Evolutionary conservation across 2,797 vertebrate genomes (phyloP).

Genomic region (Rhabdomys pumilio): DNA sequence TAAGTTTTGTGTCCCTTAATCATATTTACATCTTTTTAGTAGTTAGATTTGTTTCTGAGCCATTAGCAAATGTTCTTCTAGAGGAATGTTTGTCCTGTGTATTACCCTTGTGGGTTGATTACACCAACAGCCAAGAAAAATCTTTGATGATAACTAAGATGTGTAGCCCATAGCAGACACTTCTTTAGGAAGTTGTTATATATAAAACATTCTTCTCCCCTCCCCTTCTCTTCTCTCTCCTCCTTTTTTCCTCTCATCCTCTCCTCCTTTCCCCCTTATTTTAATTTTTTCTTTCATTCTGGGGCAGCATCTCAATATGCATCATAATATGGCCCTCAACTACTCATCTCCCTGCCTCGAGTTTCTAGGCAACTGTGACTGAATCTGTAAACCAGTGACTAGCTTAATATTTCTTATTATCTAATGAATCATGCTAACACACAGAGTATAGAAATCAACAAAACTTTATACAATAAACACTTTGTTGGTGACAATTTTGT

Average conservation of each 20-base stretch:
- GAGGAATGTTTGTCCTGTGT: not conserved
- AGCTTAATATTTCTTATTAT: not conserved
- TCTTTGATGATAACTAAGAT: not conserved
- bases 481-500: not conserved
- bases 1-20: not conserved
- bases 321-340: not conserved
- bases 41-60: not conserved
- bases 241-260: accelerated
- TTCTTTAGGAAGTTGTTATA: not conserved
- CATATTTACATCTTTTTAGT: not conserved
- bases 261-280: not conserved
- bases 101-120: not conserved
- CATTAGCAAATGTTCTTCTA: not conserved
- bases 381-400: not conserved
- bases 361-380: not conserved
- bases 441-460: not conserved
- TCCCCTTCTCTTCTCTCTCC: accelerated
- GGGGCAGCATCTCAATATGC: not conserved
- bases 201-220: not conserved
- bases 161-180: not conserved
- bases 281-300: not conserved
- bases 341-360: not conserved
- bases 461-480: not conserved
- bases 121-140: too few relatives aligned
- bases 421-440: not conserved